Evolutionary conservation across 2,797 vertebrate species (phyloP).

Genomic region (Kryptolebias ocellatus): DNA sequence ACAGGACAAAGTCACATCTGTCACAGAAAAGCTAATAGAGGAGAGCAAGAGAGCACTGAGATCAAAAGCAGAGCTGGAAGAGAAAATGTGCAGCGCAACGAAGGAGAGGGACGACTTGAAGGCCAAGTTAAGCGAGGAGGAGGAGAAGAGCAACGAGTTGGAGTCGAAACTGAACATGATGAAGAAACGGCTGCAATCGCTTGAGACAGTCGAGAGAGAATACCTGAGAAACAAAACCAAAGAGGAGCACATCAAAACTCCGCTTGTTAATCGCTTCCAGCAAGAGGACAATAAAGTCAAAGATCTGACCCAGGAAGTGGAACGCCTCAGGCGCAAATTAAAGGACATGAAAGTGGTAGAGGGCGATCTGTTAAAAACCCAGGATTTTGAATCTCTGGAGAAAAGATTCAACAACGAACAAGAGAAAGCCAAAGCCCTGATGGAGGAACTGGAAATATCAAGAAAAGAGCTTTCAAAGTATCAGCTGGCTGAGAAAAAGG

Average conservation of each 20-base stretch:
- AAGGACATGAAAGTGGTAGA: conserved; percentile 94
- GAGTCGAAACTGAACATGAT: conserved; percentile 90
- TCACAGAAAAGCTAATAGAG: conserved; percentile 95
- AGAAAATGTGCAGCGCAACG: conserved; percentile 88
- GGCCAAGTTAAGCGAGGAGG: conserved; percentile 88
- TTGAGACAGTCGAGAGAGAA: conserved; percentile 91
- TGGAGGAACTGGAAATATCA: conserved; percentile 89
- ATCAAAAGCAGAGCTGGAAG: conserved; percentile 93
- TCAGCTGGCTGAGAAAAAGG: conserved; percentile 92
- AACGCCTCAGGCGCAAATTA: conserved; percentile 89
- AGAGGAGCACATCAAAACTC: conserved; percentile 85
- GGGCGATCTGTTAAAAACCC: conserved; percentile 90
- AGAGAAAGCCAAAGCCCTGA: conserved; percentile 87
- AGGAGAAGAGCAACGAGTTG: conserved; percentile 91
- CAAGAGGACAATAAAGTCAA: conserved; percentile 97
- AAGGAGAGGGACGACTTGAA: conserved; percentile 93
- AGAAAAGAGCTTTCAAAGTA: conserved; percentile 91
- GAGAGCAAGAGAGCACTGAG: conserved; percentile 93
- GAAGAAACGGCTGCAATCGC: conserved; percentile 91
- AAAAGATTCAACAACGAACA: conserved; percentile 86
- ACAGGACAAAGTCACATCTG: conserved; percentile 90
- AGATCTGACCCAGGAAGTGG: conserved; percentile 94
- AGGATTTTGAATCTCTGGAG: conserved; percentile 91
- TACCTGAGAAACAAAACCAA: conserved; percentile 89
- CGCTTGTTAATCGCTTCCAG: conserved; percentile 82